Percentiles rank a stretch among this genome's conserved stretches.
Evolutionary conservation across 2,888 invertebrate species (phyloP).

Genomic region (Acanthacorydalis orientalis): DNA sequence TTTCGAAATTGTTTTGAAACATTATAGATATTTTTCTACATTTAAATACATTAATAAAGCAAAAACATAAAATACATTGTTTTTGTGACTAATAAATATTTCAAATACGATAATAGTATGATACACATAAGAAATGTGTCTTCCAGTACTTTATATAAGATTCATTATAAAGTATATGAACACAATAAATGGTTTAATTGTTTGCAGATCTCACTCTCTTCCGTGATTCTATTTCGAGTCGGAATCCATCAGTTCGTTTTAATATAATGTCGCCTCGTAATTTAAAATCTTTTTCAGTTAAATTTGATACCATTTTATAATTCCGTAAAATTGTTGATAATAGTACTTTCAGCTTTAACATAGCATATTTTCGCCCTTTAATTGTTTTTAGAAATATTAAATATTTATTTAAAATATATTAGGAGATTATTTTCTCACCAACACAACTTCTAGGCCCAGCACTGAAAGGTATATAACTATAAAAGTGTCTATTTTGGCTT

Average conservation of each 20-base stretch:
- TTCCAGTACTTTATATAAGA: no score
- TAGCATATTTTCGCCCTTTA: constrained; percentile 47
- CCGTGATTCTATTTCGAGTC: constrained; percentile 11
- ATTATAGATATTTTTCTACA: no score
- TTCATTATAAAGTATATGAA: no score
- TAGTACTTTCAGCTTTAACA: constrained; percentile 47
- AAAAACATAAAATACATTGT: no score
- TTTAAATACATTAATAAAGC: no score
- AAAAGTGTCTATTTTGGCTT: constrained; percentile 61
- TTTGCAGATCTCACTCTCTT: background rate
- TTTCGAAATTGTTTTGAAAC: no score
- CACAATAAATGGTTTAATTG: background rate
- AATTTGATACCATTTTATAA: constrained; percentile 36
- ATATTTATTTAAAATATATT: background rate
- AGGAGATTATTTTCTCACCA: constrained; percentile 30
- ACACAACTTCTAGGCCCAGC: constrained; percentile 70
- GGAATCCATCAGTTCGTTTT: constrained; percentile 47
- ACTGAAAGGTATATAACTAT: constrained; percentile 67
- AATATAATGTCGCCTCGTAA: constrained; percentile 47
- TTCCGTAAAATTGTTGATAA: constrained; percentile 46
- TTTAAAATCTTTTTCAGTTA: constrained; percentile 40
- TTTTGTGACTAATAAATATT: no score
- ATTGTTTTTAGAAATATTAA: background rate
- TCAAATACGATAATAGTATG: no score
- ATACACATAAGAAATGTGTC: no score